Percentiles rank a stretch among this genome's conserved stretches.
Conservation (phyloP, 2,888 invertebrate species). For the Phasia obesa region DNA sequence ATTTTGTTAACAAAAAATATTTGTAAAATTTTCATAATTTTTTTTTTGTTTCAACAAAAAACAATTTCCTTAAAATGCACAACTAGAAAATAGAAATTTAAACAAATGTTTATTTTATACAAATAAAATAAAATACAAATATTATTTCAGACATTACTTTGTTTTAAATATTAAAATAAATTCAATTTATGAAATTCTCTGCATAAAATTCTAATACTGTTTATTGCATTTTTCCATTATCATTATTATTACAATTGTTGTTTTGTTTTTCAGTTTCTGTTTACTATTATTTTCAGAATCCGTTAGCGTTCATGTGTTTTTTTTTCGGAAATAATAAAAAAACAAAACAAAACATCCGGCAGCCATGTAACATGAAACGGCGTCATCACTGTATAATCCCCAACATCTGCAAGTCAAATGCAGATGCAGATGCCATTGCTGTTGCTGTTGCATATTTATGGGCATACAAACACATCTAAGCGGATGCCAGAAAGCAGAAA, state of each 20-base stretch:
- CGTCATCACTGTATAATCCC: conserved; percentile 30
- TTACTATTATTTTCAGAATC: conserved; percentile 72
- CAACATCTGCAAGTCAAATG: conserved; percentile 57
- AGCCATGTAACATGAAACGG: conserved; percentile 84
- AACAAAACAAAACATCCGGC: conserved; percentile 87
- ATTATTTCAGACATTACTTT: background rate
- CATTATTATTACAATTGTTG: background rate
- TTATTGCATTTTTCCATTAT: conserved; percentile 28
- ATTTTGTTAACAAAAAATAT: background rate
- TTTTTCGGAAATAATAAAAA: no score
- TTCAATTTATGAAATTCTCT: conserved; percentile 26
- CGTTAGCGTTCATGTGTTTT: no score
- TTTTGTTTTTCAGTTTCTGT: conserved; percentile 1
- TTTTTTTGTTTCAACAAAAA: background rate
- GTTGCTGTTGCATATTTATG: conserved; percentile 13
- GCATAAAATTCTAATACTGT: conserved; percentile 26
- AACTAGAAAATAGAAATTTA: no score
- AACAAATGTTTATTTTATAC: background rate
- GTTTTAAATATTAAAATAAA: conserved; percentile 12
- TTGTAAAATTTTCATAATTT: background rate
- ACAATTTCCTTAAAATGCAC: background rate
- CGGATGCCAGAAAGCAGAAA: background rate
- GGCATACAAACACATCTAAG: background rate
- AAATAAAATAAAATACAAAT: background rate
- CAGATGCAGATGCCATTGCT: background rate